phyloP scores from a whole-genome alignment of 2,113 vertebrate species.

The Psilopsiagon aurifrons region DNA sequence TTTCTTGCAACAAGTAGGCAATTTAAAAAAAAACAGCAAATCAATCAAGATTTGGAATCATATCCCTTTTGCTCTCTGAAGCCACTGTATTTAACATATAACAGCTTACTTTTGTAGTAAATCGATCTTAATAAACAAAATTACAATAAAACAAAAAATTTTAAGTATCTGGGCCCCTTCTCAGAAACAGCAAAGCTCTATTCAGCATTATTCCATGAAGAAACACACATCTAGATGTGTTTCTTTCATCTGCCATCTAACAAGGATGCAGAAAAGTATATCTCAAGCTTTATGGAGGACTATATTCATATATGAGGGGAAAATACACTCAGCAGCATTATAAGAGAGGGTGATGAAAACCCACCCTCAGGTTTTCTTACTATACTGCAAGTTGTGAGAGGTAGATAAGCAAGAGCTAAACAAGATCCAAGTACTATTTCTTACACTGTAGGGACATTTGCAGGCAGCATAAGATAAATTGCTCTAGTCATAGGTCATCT shows the following conservation, averaged over 20 bases:
- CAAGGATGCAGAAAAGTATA: background rate
- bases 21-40: background rate
- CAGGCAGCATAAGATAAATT: constrained; percentile 3
- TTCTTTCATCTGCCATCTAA: background rate
- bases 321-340: background rate
- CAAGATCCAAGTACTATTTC: background rate
- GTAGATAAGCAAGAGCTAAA: background rate
- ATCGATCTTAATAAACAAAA: background rate
- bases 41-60: background rate
- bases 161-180: background rate
- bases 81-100: background rate
- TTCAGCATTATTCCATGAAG: background rate
- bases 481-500: background rate
- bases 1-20: background rate
- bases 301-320: background rate
- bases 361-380: background rate
- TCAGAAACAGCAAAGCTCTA: background rate
- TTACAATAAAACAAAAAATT: background rate
- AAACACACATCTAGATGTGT: background rate
- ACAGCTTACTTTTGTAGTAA: background rate
- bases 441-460: background rate
- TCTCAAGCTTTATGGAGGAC: background rate
- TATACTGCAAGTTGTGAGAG: background rate
- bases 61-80: background rate
- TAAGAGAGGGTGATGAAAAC: background rate